A percentile compares a stretch with the other conserved stretches of the same genome.
Conservation (phyloP, 2,888 invertebrate genomes). For the Hemistola chrysoprasaria region DNA sequence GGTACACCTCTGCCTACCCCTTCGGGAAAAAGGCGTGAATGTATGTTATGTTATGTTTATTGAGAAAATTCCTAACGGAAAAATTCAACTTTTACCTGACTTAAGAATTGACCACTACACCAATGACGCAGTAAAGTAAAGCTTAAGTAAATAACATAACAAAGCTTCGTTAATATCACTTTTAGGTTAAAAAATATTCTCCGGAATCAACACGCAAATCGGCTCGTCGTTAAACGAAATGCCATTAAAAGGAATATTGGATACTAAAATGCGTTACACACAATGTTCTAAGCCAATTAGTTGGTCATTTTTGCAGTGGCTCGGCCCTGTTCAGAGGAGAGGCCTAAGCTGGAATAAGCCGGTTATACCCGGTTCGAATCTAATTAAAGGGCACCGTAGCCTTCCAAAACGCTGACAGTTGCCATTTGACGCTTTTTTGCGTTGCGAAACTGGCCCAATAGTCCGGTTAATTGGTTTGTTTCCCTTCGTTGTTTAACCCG, state of each 20-base stretch:
- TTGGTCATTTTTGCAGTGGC: constrained; percentile 76
- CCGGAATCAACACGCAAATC: constrained; percentile 25
- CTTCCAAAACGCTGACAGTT: constrained; percentile 74
- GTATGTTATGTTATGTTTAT: too few species aligned
- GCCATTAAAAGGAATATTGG: constrained; percentile 68
- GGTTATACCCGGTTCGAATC: constrained; percentile 76
- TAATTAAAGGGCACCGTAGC: constrained; percentile 76
- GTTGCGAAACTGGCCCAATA: constrained; percentile 55
- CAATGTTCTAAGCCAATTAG: constrained; percentile 79
- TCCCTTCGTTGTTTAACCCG: constrained; percentile 39
- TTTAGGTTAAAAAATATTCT: constrained; percentile 15
- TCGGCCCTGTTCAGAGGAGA: constrained; percentile 60
- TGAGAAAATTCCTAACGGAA: too few species aligned
- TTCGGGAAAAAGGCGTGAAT: too few species aligned
- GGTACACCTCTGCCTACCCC: too few species aligned
- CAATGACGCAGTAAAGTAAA: too few species aligned
- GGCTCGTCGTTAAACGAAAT: constrained; percentile 51
- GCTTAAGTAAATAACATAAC: constrained; percentile 28
- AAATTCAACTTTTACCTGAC: too few species aligned
- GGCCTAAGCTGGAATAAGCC: constrained; percentile 77
- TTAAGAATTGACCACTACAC: too few species aligned
- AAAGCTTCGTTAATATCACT: constrained; percentile 16
- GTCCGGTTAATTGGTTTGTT: constrained; percentile 65
- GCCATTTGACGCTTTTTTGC: constrained; percentile 65
- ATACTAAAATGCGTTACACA: constrained; percentile 70